Evolutionary conservation across 2,113 vertebrate genomes (phyloP).

Genomic region (Ciconia stormi): DNA sequence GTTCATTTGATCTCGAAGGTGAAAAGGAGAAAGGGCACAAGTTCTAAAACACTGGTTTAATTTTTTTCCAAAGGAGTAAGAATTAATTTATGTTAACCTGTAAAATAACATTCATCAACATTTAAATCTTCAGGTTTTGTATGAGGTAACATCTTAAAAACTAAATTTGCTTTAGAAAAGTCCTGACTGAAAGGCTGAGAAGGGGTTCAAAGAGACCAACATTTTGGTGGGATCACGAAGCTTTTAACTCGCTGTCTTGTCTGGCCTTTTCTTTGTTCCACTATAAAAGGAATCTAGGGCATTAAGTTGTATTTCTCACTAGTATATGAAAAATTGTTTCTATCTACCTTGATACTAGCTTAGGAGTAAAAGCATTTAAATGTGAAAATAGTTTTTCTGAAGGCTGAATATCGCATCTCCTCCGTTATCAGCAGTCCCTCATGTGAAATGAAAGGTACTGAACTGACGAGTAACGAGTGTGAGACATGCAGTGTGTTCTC

Average conservation of each 20-base stretch:
- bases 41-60: not conserved
- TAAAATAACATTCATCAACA: not conserved
- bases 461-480: rapidly evolving
- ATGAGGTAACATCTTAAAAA: not conserved
- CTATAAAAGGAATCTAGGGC: not conserved
- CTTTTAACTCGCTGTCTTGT: not conserved
- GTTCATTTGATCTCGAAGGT: not conserved
- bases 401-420: not conserved
- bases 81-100: not conserved
- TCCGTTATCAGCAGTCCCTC: not conserved
- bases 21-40: not conserved
- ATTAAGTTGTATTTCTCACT: not conserved
- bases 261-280: not conserved
- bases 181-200: not conserved
- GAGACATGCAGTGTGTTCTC: not conserved
- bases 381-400: not conserved
- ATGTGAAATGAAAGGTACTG: not conserved
- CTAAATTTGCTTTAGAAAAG: not conserved
- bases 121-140: not conserved
- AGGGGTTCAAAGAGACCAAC: not conserved
- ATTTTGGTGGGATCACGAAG: not conserved
- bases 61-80: not conserved
- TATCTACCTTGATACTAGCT: not conserved
- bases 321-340: not conserved
- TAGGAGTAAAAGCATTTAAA: not conserved